Base-by-base conservation (phyloP, 2,113 vertebrate genomes). In the Eidolon helvum region DNA sequence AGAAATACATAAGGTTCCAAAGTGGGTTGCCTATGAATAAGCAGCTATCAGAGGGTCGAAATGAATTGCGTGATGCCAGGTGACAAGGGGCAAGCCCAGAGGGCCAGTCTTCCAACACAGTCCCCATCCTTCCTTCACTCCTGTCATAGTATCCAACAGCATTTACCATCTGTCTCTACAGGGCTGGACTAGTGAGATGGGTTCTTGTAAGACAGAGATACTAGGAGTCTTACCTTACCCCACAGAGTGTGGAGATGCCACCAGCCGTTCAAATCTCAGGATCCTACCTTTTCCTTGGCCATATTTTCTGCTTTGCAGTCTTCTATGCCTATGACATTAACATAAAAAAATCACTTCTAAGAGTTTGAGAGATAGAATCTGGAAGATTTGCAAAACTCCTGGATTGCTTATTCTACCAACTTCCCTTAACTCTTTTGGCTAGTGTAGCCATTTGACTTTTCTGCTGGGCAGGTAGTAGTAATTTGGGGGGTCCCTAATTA, bases 401-500 rank as follows among this genome's bases (percentile, higher is more conserved):
- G 95, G 78, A n/a, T 53, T 95, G 40, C 43, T 94, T 89, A 66
- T 87, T 86, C 86, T 96, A 96, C 95, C 95, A 96, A 80, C 92
- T 95, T 93, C 74, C 72, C 69, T 97, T 88, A 95, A 87, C 88
- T 94, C 89, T 94, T 83, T 89, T 92, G 88, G 94, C 91, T 88
- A 55, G 55, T 78, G 26, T 87, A 83, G 92, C 78, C 88, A 85
- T 96, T 96, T 97, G 96, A 96, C 92, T 97, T 94, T 96, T 98
- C 94, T 98, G 92, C 82, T 96, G 93, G 97, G 91, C 94, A 97
- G 95, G 97, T 97, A 97, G 91, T 94, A 91, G 95, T 95, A 91
- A 97, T 97, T 96, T 92, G 71, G 92, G 97, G 96, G 95, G 74
- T 74, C 97, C 79, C 87, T 97, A 96, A 97, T 98, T 98, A 97